phyloP scores from a whole-genome alignment of 1,140 invertebrate species.

The Drosophila ambigua region DNA sequence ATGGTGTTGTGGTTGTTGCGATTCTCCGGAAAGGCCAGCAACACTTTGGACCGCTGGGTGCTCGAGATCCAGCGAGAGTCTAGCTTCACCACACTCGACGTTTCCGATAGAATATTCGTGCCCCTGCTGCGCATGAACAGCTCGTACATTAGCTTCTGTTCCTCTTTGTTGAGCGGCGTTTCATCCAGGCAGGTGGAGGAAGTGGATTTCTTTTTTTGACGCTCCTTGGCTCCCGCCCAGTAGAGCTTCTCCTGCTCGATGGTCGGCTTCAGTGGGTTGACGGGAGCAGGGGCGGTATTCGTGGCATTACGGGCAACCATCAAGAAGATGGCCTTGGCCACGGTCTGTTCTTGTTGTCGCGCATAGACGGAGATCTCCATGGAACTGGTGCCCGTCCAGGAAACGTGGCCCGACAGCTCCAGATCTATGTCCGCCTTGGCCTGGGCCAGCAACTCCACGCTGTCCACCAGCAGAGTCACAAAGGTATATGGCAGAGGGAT shows the following conservation, averaged over 20 bases:
- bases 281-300: constrained; percentile 85
- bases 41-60: constrained; percentile 43
- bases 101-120: constrained; percentile 72
- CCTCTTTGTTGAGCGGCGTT: constrained; percentile 86
- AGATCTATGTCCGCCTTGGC: constrained; percentile 87
- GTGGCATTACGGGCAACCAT: constrained; percentile 89
- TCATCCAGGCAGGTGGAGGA: constrained; percentile 85
- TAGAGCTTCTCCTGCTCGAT: constrained; percentile 86
- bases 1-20: constrained; percentile 91
- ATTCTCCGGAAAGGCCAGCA: constrained; percentile 68
- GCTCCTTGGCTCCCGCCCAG: constrained; percentile 85
- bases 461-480: constrained; percentile 90
- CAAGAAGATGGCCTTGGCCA: constrained; percentile 88
- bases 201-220: constrained; percentile 84
- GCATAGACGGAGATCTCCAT: constrained; percentile 89
- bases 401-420: constrained; percentile 89
- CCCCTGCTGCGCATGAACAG: constrained; percentile 87
- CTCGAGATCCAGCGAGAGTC: constrained; percentile 88
- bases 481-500: constrained; percentile 87
- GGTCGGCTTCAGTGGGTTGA: constrained; percentile 87
- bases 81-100: constrained; percentile 84
- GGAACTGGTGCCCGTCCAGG: constrained; percentile 89
- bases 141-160: constrained; percentile 89
- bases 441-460: constrained; percentile 84
- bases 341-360: constrained; percentile 84